Conservation (phyloP, 2,797 vertebrate species). For the Scomberomorus guttatus region DNA sequence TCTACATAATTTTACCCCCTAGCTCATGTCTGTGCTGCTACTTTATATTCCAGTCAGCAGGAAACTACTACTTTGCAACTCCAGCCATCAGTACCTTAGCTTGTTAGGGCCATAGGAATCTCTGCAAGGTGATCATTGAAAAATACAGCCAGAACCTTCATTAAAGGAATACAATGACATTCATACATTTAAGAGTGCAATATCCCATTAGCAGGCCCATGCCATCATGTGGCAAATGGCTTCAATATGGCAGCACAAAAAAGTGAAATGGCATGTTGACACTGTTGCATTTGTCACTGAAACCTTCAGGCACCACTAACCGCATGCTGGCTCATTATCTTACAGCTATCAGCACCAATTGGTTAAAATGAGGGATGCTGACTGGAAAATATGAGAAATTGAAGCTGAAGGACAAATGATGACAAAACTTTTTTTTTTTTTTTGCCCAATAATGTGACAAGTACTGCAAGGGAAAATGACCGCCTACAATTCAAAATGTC, state of each 20-base stretch:
- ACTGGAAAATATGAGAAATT: constrained; percentile 4
- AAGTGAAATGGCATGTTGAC: constrained; percentile 29
- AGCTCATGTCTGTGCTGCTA: background rate
- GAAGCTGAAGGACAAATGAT: constrained; percentile 22
- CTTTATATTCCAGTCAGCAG: constrained; percentile 42
- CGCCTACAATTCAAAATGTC: constrained; percentile 24
- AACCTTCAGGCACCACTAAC: background rate
- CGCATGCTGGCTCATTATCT: constrained; percentile 19
- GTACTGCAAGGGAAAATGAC: constrained; percentile 2
- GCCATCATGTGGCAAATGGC: background rate
- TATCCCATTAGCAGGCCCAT: background rate
- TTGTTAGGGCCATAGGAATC: background rate
- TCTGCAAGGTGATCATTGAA: constrained; percentile 33
- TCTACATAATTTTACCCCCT: constrained; percentile 16
- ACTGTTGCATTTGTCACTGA: constrained; percentile 18
- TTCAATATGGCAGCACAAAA: background rate
- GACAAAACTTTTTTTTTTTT: background rate
- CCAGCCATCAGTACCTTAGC: background rate
- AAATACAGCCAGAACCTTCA: constrained; percentile 1
- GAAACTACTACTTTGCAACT: constrained; percentile 14
- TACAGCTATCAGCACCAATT: constrained; percentile 2
- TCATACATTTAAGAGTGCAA: constrained; percentile 31
- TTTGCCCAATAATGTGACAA: constrained; percentile 5
- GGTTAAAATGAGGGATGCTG: constrained; percentile 12
- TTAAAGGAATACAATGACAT: constrained; percentile 42